These are phyloP conservation scores for Chelon labrosus DNA, from an alignment of 2,797 vertebrate species.

Conservation along the genomic window DNA sequence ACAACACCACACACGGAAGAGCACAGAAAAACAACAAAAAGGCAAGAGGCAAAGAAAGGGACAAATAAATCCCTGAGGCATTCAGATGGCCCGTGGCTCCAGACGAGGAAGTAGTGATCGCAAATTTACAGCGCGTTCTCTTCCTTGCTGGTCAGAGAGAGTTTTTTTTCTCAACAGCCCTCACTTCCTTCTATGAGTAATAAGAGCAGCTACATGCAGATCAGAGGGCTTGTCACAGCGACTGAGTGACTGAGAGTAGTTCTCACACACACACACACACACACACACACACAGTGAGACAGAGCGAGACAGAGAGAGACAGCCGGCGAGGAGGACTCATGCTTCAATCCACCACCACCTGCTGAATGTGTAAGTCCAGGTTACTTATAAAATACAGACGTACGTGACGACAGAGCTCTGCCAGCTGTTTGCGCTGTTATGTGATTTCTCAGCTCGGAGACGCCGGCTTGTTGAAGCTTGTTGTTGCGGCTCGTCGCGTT, in stretches of 20 bases:
- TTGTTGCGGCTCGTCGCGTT: not conserved
- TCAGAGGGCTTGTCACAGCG: slow-evolving; percentile 29
- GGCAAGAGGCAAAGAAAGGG: not conserved
- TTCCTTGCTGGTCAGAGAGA: slow-evolving; percentile 55
- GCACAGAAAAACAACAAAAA: not conserved
- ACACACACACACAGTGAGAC: slow-evolving; percentile 25
- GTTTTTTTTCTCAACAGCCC: slow-evolving; percentile 27
- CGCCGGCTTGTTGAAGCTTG: not conserved
- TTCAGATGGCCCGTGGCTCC: slow-evolving; percentile 15
- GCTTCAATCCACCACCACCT: not conserved
- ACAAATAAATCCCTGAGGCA: slow-evolving; percentile 30
- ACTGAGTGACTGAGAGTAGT: slow-evolving; percentile 7
- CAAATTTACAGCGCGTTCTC: slow-evolving; percentile 39
- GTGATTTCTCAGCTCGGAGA: not conserved
- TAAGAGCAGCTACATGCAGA: slow-evolving; percentile 42
- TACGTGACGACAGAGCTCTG: not conserved
- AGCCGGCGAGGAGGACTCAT: not conserved
- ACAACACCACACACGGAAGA: slow-evolving; percentile 39
- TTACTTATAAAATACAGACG: not conserved
- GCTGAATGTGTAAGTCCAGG: slow-evolving; percentile 68
- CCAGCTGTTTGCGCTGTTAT: not conserved
- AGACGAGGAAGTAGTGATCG: slow-evolving; percentile 71
- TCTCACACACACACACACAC: slow-evolving; percentile 37
- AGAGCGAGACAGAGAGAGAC: not conserved
- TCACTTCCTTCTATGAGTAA: slow-evolving; percentile 79